These are phyloP conservation scores for Parnassius glacialis DNA, from an alignment of 2,888 invertebrate species.

Conservation along the genomic window DNA sequence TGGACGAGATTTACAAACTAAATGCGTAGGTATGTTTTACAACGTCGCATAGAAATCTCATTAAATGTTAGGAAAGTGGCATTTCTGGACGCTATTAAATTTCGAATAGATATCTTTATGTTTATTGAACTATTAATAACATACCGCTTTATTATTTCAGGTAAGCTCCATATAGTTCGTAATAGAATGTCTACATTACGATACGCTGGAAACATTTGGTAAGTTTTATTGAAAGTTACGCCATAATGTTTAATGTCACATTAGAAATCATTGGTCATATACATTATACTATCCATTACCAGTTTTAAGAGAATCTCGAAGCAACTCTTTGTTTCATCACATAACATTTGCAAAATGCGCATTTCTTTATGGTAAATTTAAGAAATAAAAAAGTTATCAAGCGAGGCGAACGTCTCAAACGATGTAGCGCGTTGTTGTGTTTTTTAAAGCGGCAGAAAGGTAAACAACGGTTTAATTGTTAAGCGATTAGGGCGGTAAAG, in stretches of 20 bases:
- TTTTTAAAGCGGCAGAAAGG: constrained; percentile 54
- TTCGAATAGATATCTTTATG: constrained; percentile 33
- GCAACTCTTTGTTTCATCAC: background rate
- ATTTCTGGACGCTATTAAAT: constrained; percentile 40
- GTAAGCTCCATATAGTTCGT: constrained; percentile 29
- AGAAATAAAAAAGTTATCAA: constrained; percentile 25
- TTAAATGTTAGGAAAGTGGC: constrained; percentile 41
- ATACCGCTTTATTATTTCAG: constrained; percentile 40
- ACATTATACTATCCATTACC: too few species aligned
- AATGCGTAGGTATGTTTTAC: constrained; percentile 43
- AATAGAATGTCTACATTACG: constrained; percentile 4
- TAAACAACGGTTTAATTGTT: constrained; percentile 74
- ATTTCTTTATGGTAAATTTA: constrained; percentile 17
- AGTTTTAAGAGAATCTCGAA: too few species aligned
- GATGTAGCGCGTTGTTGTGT: constrained; percentile 31
- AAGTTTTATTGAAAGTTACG: constrained; percentile 2
- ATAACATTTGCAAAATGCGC: background rate
- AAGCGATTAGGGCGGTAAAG: constrained; percentile 74
- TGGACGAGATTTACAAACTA: constrained; percentile 47
- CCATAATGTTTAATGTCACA: too few species aligned
- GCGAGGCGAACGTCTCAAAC: constrained; percentile 21
- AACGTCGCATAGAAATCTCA: constrained; percentile 37
- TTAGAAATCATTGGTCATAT: too few species aligned
- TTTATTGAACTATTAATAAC: constrained; percentile 32
- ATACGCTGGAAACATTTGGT: constrained; percentile 5